Conservation (phyloP, 2,797 vertebrate species). For the Hippopotamyrus pictus region DNA sequence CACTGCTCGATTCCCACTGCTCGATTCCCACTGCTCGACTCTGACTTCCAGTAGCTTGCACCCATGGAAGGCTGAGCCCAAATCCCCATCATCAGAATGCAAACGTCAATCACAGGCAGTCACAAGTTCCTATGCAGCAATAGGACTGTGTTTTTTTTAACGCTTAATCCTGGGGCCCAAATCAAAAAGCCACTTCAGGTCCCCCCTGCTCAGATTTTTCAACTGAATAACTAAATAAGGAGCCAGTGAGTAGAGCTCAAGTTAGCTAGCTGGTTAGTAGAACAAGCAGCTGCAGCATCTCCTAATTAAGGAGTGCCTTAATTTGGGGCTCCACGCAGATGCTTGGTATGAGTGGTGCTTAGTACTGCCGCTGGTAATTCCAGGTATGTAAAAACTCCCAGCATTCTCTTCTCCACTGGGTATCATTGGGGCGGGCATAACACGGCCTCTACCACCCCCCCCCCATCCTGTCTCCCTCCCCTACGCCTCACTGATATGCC, state of each 20-base stretch:
- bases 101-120: not conserved
- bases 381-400: not conserved
- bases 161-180: too few relatives aligned
- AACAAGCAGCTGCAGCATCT: not conserved
- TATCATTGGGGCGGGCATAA: not conserved
- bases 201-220: too few relatives aligned
- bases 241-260: not conserved
- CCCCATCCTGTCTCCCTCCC: not conserved
- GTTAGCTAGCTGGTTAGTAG: not conserved
- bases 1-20: not conserved
- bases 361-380: not conserved
- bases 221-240: not conserved
- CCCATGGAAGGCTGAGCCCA: not conserved
- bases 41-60: not conserved
- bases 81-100: not conserved
- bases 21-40: not conserved
- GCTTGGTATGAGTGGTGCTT: not conserved
- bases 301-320: not conserved
- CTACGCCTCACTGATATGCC: not conserved
- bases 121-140: not conserved
- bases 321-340: not conserved
- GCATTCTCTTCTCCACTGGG: not conserved
- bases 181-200: too few relatives aligned
- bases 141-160: not conserved
- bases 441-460: not conserved